phyloP scores from a whole-genome alignment of 2,888 invertebrate species.

The Protodeltote pygarga region DNA sequence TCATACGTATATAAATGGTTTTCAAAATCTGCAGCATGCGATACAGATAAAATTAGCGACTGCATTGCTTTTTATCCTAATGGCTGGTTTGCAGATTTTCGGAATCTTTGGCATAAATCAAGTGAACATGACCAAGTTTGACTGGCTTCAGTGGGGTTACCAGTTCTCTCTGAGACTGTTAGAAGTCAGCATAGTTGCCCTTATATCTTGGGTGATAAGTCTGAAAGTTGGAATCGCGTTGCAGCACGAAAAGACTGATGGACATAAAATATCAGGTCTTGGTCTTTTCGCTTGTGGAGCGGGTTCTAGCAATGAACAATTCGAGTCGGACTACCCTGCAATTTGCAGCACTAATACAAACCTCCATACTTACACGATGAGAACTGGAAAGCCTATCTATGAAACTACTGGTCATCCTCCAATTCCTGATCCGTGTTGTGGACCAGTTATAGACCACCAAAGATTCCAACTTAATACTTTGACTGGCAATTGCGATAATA shows the following conservation, averaged over 20 bases:
- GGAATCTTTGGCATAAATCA: slow-evolving; percentile 87
- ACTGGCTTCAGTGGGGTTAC: slow-evolving; percentile 97
- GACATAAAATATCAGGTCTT: slow-evolving; percentile 90
- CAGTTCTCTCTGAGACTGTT: slow-evolving; percentile 94
- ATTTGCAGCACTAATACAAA: slow-evolving; percentile 95
- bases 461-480: slow-evolving; percentile 85
- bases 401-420: slow-evolving; percentile 86
- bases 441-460: slow-evolving; percentile 77
- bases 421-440: slow-evolving; percentile 77
- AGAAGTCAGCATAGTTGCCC: slow-evolving; percentile 95
- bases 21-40: slow-evolving; percentile 94
- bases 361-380: slow-evolving; percentile 93
- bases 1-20: slow-evolving; percentile 92
- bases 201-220: slow-evolving; percentile 95
- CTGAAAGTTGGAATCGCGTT: slow-evolving; percentile 88
- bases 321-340: slow-evolving; percentile 94
- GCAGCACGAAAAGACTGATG: slow-evolving; percentile 91
- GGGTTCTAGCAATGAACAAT: slow-evolving; percentile 94
- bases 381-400: slow-evolving; percentile 92
- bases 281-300: slow-evolving; percentile 94
- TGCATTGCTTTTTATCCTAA: slow-evolving; percentile 93
- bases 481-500: slow-evolving; percentile 86
- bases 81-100: slow-evolving; percentile 94
- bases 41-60: slow-evolving; percentile 96
- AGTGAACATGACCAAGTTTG: slow-evolving; percentile 89